Conservation (phyloP, 1,140 invertebrate species). For the Meloidogyne floridensis region DNA sequence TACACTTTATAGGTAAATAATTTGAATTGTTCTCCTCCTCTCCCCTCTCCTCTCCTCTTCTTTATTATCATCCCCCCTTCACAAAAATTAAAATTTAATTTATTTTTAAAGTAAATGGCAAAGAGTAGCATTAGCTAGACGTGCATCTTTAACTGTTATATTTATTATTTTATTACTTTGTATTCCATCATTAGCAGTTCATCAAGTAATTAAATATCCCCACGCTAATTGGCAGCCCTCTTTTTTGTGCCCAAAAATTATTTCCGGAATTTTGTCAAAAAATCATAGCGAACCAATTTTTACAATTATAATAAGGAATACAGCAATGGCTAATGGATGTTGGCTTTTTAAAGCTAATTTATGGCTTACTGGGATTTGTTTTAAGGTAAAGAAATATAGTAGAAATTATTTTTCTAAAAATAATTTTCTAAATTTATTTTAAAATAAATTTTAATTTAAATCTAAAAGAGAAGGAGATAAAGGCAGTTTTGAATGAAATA, state of each 20-base stretch:
- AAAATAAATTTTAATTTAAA: too few species aligned
- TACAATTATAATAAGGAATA: conserved; percentile 44
- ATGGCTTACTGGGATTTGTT: conserved; percentile 60
- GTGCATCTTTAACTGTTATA: conserved; percentile 48
- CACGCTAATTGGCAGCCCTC: conserved; percentile 40
- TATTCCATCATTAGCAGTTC: conserved; percentile 55
- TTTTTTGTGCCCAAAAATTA: background rate
- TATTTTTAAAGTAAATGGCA: conserved; percentile 55
- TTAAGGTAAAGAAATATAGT: conserved; percentile 37
- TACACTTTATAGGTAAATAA: conserved; percentile 22
- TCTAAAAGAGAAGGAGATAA: too few species aligned
- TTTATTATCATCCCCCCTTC: too few species aligned
- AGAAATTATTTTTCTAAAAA: too few species aligned
- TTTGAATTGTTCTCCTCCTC: too few species aligned
- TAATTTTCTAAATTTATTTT: too few species aligned
- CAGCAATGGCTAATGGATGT: conserved; percentile 52
- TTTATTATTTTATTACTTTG: conserved; percentile 49
- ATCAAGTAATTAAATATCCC: conserved; percentile 51
- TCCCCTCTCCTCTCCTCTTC: too few species aligned
- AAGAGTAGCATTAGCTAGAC: conserved; percentile 44
- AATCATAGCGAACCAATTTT: conserved; percentile 25
- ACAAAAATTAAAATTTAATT: background rate
- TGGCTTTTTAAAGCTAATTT: conserved; percentile 57
- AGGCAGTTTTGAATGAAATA: too few species aligned
- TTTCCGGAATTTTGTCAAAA: conserved; percentile 49